These are phyloP conservation scores for Felis chaus DNA, from an alignment of 2,113 vertebrate genomes.

Conservation along the genomic window DNA sequence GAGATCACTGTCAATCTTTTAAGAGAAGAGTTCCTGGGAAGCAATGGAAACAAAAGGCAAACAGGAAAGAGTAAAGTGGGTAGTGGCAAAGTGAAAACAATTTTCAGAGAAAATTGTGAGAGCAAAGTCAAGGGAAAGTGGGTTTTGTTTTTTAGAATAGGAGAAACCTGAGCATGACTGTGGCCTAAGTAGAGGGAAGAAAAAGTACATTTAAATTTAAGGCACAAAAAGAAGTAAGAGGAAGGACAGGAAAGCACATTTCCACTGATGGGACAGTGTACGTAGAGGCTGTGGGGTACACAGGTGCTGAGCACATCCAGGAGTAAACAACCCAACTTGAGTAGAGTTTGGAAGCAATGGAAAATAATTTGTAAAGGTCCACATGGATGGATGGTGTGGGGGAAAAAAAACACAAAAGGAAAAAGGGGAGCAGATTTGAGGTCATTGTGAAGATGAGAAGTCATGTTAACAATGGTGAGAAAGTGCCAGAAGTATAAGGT, in stretches of 20 bases:
- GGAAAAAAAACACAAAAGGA: neutral
- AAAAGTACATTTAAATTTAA: neutral
- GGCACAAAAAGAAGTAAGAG: neutral
- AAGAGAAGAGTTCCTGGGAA: neutral
- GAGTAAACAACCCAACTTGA: neutral
- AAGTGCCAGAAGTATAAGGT: neutral
- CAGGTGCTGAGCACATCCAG: too few species aligned
- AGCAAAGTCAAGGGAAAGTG: neutral
- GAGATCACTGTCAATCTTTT: neutral
- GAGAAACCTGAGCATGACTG: neutral
- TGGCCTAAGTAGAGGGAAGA: neutral
- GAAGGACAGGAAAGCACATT: neutral
- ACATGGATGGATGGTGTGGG: neutral
- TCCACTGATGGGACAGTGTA: accelerated
- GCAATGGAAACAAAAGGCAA: neutral
- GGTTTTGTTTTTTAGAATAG: neutral
- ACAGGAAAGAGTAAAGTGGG: neutral
- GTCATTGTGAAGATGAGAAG: neutral
- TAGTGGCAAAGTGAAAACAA: neutral
- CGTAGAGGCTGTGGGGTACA: neutral
- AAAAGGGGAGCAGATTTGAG: neutral
- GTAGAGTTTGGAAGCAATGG: neutral
- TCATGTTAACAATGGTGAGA: neutral
- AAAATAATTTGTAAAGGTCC: neutral
- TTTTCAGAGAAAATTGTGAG: neutral